These are phyloP conservation scores for Carcina quercana DNA, from an alignment of 2,888 invertebrate species.

Conservation along the genomic window DNA sequence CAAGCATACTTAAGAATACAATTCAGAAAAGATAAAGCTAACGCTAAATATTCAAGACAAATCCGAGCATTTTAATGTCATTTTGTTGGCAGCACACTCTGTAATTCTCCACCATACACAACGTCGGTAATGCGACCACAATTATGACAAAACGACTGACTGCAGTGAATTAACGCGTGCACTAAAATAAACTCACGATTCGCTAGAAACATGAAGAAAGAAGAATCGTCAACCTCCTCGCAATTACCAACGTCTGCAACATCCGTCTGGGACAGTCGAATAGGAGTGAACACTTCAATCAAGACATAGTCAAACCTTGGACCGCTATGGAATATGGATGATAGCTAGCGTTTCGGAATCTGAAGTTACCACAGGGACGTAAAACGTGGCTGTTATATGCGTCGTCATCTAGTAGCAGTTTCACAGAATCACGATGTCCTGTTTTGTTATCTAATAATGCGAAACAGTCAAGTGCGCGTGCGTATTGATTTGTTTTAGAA, in stretches of 20 bases:
- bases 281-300: background rate
- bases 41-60: too few relatives aligned
- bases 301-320: too few relatives aligned
- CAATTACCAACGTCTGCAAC: conserved; percentile 24
- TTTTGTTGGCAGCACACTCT: too few relatives aligned
- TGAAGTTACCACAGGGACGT: background rate
- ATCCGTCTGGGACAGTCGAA: conserved; percentile 11
- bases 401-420: background rate
- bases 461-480: too few relatives aligned
- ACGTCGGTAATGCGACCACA: conserved; percentile 23
- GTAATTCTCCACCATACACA: too few relatives aligned
- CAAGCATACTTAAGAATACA: too few relatives aligned
- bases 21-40: too few relatives aligned
- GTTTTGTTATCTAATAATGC: too few relatives aligned
- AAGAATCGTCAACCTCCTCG: conserved; percentile 24
- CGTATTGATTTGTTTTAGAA: too few relatives aligned
- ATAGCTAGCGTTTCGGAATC: background rate
- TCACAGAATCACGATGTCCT: background rate
- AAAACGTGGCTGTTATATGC: background rate
- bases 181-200: conserved; percentile 23
- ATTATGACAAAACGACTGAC: conserved; percentile 16
- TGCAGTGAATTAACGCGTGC: conserved; percentile 25
- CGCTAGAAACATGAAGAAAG: conserved; percentile 36
- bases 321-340: background rate
- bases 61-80: too few relatives aligned